Percentiles rank a stretch among this genome's conserved stretches.
Conservation (phyloP, 2,888 invertebrate species). For the Orgyia antiqua region DNA sequence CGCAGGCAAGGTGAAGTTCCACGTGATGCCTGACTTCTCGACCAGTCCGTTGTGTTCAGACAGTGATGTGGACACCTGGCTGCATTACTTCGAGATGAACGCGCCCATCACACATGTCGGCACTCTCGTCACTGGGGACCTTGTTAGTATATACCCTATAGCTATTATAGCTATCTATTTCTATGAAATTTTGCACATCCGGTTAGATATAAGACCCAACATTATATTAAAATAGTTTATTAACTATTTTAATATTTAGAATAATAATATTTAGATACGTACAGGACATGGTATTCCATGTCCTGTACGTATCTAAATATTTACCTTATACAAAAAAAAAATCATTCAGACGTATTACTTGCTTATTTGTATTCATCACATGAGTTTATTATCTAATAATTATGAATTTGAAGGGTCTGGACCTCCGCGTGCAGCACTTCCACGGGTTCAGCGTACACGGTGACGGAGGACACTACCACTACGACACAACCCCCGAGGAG, state of each 20-base stretch:
- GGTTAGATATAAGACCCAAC: background rate
- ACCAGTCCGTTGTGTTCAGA: conserved; percentile 83
- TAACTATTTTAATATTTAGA: no score
- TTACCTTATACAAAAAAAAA: no score
- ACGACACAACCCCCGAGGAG: conserved; percentile 92
- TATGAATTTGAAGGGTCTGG: conserved; percentile 82
- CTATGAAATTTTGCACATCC: background rate
- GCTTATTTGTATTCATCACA: no score
- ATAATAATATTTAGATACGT: no score
- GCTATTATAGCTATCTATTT: background rate
- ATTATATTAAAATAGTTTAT: no score
- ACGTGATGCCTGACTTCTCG: conserved; percentile 98
- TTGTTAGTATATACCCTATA: conserved; percentile 73
- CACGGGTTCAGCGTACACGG: conserved; percentile 92
- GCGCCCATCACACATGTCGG: conserved; percentile 93
- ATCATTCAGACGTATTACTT: no score
- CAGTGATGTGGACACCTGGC: conserved; percentile 89
- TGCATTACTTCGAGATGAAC: conserved; percentile 93
- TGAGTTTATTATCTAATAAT: no score
- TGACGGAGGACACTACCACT: conserved; percentile 97
- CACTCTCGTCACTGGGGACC: conserved; percentile 90
- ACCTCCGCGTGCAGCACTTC: conserved; percentile 96
- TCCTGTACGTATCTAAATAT: no score
- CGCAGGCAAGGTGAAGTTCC: conserved; percentile 90
- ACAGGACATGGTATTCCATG: no score